phyloP scores from a whole-genome alignment of 2,797 vertebrate genomes.

The Leptodactylus fallax region DNA sequence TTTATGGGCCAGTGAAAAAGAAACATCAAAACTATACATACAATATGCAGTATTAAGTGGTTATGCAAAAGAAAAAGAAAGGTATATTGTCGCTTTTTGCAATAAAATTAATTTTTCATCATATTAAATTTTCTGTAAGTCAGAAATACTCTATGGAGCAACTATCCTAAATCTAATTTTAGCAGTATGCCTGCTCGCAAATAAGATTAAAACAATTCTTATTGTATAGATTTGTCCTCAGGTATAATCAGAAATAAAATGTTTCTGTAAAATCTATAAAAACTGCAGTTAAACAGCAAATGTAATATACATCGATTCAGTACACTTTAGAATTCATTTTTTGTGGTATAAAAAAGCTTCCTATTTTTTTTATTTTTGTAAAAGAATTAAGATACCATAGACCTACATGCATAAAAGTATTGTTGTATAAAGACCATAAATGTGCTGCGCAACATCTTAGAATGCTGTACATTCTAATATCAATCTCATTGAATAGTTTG shows the following conservation, averaged over 20 bases:
- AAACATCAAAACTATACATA: neutral
- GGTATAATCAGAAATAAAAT: constrained; percentile 70
- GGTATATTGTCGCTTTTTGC: constrained; percentile 10
- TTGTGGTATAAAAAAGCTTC: constrained; percentile 57
- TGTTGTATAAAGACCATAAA: neutral
- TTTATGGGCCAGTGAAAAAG: neutral
- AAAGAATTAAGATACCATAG: neutral
- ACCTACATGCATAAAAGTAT: neutral
- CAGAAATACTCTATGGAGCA: constrained; percentile 57
- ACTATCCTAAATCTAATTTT: constrained; percentile 69
- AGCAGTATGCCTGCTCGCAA: constrained; percentile 68
- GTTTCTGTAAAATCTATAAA: constrained; percentile 73
- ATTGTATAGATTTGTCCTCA: constrained; percentile 71
- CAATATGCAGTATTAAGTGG: neutral
- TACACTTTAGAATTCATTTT: constrained; percentile 68
- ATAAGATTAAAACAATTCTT: constrained; percentile 75
- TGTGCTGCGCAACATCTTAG: neutral
- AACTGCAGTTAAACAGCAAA: constrained; percentile 71
- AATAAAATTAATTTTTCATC: constrained; percentile 58
- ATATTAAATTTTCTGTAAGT: constrained; percentile 65
- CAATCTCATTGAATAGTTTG: neutral
- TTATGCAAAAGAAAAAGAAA: neutral
- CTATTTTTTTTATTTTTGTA: neutral
- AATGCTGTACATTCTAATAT: neutral
- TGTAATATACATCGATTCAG: constrained; percentile 73